Base-by-base conservation (phyloP, 2,113 vertebrate genomes). In the Pionites leucogaster region DNA sequence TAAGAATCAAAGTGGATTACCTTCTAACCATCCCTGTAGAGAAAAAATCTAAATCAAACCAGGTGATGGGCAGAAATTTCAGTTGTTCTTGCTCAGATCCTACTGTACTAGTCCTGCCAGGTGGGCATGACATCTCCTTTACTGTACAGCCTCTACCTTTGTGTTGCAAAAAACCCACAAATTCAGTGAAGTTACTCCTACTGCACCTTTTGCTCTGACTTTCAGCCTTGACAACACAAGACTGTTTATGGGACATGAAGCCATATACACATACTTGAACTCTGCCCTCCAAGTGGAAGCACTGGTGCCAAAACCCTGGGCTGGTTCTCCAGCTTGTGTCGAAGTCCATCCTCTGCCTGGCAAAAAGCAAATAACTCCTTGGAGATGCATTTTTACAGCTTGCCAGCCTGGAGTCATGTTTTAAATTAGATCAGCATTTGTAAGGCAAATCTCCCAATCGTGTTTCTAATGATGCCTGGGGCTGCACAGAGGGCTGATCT, bases 221-320 rank as follows among this genome's bases (percentile, higher is more conserved):
- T 71, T 57, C 20, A 25, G 13, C 49, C 67, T 85, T 62, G 47
- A 9, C 17, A 23, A 6, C 14, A 18, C 15, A 11, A 68, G 33
- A 41, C 46, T 3, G 2, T 10, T 37, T 20, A n/a, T 1, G 28
- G 52, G 13, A 20, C 0, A 0, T 13, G 23, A 35, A 64, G 28
- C 53, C 68, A 4, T 7, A 8, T 5, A 25, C 4, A 15, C 7
- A 1, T 2, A 18, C 0, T 77, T 69, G 39, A 44, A 16, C 31
- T 37, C 46, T 70, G 41, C 29, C 41, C n/a, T 83, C 44, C 57
- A 31, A 3, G 1, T 3, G 42, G 64, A 62, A 47, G 31, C 13
- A 39, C 14, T 14, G 1, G 3, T 24, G 59, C 2, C 0, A 4
- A 49, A 16, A 47, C 60, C 42, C 78, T 29, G 44, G 16, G 35